Evolutionary conservation across 2,113 vertebrate genomes (phyloP).

Genomic region (Lasiurus cinereus): DNA sequence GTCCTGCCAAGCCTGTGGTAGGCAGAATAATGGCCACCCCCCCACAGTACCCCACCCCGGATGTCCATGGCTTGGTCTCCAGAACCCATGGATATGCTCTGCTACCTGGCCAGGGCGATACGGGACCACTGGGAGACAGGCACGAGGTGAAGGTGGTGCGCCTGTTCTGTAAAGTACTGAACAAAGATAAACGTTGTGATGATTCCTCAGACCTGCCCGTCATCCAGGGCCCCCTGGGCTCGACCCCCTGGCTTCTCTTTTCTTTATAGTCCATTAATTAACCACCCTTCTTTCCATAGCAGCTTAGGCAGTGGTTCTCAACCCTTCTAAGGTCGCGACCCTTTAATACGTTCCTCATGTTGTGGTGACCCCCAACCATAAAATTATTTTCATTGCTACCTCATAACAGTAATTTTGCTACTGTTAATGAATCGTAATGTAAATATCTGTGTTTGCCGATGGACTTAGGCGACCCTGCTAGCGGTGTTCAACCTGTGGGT

Average conservation of each 20-base stretch:
- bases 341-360: too few species aligned
- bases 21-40: background rate
- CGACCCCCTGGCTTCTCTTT: background rate
- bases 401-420: too few species aligned
- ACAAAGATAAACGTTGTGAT: background rate
- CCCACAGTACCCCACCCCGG: too few species aligned
- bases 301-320: background rate
- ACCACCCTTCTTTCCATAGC: background rate
- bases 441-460: too few species aligned
- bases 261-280: constrained; percentile 19
- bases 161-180: background rate
- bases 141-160: background rate
- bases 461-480: too few species aligned
- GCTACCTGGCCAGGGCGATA: background rate
- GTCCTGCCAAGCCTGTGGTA: background rate
- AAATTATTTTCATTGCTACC: too few species aligned
- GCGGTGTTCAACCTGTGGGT: too few species aligned
- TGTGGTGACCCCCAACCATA: too few species aligned
- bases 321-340: too few species aligned
- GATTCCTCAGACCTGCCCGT: background rate
- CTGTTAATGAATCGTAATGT: too few species aligned
- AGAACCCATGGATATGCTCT: background rate
- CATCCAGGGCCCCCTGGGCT: background rate
- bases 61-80: background rate
- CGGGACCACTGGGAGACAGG: background rate